Evolutionary conservation across 2,113 vertebrate genomes (phyloP).

Genomic region (Salvelinus sp.): DNA sequence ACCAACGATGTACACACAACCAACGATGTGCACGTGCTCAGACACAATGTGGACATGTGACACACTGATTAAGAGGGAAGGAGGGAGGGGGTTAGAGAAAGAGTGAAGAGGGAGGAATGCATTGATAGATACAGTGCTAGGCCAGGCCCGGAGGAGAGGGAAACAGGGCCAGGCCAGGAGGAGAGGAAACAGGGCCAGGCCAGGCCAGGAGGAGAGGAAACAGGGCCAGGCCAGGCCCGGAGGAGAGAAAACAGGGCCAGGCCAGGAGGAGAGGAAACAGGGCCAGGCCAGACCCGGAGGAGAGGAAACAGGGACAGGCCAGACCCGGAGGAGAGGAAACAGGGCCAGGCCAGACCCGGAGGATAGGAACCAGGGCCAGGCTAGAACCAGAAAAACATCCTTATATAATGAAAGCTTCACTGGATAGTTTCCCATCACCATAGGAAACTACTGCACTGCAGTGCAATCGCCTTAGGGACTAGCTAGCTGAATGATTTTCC

Average conservation of each 20-base stretch:
- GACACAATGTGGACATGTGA: not conserved
- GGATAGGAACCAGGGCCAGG: not conserved
- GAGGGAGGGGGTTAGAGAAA: not conserved
- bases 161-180: not conserved
- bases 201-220: too few species aligned
- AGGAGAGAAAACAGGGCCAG: not conserved
- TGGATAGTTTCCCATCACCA: not conserved
- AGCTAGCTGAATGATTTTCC: not conserved
- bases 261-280: not conserved
- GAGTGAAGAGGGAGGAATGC: slow-evolving; percentile 29
- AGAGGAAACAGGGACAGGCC: not conserved
- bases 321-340: not conserved
- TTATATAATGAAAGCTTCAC: not conserved
- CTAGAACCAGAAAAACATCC: too few species aligned
- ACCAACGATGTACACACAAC: not conserved
- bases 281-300: too few species aligned
- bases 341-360: too few species aligned
- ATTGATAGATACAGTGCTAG: slow-evolving; percentile 19
- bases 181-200: too few species aligned
- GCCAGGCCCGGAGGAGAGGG: not conserved
- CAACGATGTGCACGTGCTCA: not conserved
- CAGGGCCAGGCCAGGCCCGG: too few species aligned
- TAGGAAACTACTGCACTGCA: not conserved
- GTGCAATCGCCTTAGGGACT: not conserved
- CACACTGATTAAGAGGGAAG: not conserved